Conservation (phyloP, 1,140 invertebrate genomes). For the Pomacea maculata region DNA sequence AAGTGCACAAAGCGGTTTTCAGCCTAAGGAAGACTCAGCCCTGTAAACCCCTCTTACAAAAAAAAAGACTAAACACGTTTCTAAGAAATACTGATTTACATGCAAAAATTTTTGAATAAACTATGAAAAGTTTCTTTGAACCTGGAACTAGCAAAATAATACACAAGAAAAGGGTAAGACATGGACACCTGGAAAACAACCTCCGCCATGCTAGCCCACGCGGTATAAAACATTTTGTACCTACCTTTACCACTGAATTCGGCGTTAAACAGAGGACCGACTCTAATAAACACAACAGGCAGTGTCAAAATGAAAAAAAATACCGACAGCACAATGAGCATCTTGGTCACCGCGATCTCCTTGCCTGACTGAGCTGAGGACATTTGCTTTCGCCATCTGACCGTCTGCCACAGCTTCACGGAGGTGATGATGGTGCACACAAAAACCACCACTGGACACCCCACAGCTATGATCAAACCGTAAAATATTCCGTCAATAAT, state of each 20-base stretch:
- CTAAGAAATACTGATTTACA: no score
- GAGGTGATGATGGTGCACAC: not conserved
- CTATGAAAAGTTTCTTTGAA: not conserved
- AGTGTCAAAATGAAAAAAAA: not conserved
- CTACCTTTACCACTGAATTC: not conserved
- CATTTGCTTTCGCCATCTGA: not conserved
- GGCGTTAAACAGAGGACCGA: not conserved
- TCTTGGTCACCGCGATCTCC: not conserved
- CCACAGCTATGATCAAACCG: not conserved
- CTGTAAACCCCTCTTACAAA: no score
- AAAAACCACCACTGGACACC: slow-evolving; percentile 4
- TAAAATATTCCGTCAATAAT: not conserved
- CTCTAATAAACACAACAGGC: not conserved
- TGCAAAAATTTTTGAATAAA: no score
- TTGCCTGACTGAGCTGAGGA: not conserved
- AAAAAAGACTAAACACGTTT: no score
- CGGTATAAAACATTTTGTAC: not conserved
- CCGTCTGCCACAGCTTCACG: not conserved
- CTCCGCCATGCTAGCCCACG: not conserved
- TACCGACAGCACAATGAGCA: not conserved
- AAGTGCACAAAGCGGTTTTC: no score
- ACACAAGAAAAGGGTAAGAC: not conserved
- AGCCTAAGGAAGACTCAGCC: no score
- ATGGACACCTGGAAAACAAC: no score
- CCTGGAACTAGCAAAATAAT: not conserved